Evolutionary conservation across 1,140 invertebrate species (phyloP), one percentile per base, ranked within the genome.

Genomic region (Calosoma granatense): DNA sequence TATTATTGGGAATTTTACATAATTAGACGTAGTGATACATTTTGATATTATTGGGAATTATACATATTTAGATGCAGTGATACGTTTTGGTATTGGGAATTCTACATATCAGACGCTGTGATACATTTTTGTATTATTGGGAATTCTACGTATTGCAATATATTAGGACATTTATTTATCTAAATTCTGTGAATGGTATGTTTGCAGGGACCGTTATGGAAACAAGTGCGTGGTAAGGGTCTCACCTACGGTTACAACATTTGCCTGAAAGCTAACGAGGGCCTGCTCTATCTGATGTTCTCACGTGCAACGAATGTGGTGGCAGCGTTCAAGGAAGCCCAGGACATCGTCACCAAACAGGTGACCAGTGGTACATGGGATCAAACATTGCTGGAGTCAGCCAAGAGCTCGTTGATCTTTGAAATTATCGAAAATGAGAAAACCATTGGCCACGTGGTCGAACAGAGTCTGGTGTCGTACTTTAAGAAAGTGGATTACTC

Each of bases 131-230:
- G n/a, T n/a, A n/a, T n/a, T n/a, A n/a, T n/a, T n/a, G n/a, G n/a
- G n/a, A n/a, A n/a, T n/a, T n/a, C n/a, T n/a, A n/a, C n/a, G n/a
- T n/a, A n/a, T n/a, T n/a, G n/a, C n/a, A n/a, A n/a, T n/a, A n/a
- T n/a, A n/a, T n/a, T n/a, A n/a, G n/a, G n/a, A n/a, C n/a, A n/a
- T n/a, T n/a, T n/a, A n/a, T n/a, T n/a, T n/a, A n/a, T n/a, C n/a
- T n/a, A n/a, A n/a, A n/a, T n/a, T n/a, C n/a, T n/a, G n/a, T n/a
- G n/a, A n/a, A n/a, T n/a, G n/a, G n/a, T n/a, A n/a, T n/a, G n/a
- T n/a, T 61, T 60, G 2, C 64, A 90, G 83, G 92, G 93, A 26
- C 91, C 92, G 22, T 82, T 95, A 79, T 95, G 90, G 89, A 81
- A 81, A 56, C 79, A 86, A 67, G 85, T 95, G 58, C 76, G 92